phyloP scores from a whole-genome alignment of 2,888 invertebrate species.

The Phrixothrix hirtus region DNA sequence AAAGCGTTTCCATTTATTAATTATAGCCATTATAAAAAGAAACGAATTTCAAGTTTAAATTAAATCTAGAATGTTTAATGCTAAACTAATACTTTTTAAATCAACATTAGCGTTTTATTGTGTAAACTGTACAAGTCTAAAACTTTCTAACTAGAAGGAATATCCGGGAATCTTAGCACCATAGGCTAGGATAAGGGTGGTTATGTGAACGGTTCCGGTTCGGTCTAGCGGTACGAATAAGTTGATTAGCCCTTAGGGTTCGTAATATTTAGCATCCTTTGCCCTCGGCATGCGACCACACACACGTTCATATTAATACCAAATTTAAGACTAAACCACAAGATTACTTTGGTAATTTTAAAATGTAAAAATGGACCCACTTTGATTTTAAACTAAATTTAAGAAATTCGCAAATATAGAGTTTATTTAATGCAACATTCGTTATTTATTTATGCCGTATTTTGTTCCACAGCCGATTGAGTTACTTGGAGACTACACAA shows the following conservation, averaged over 20 bases:
- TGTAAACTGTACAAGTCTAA: slow-evolving; percentile 14
- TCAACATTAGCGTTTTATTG: too few species aligned
- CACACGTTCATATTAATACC: slow-evolving; percentile 14
- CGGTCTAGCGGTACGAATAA: slow-evolving; percentile 23
- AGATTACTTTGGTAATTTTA: slow-evolving; percentile 10
- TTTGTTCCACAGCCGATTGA: slow-evolving; percentile 1
- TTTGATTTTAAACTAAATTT: not conserved
- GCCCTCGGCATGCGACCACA: slow-evolving; percentile 13
- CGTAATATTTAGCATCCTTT: slow-evolving; percentile 19
- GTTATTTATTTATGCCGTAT: not conserved
- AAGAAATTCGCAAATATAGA: not conserved
- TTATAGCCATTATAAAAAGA: too few species aligned
- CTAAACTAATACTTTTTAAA: too few species aligned
- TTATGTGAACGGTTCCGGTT: slow-evolving; percentile 25
- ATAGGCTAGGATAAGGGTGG: slow-evolving; percentile 21
- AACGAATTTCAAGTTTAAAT: too few species aligned
- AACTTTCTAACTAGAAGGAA: slow-evolving; percentile 17
- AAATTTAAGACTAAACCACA: slow-evolving; percentile 2
- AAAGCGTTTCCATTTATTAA: too few species aligned
- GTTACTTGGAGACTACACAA: not conserved
- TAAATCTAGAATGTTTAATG: too few species aligned
- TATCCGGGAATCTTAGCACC: slow-evolving; percentile 18
- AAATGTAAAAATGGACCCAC: not conserved
- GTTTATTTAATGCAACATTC: not conserved
- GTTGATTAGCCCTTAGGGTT: slow-evolving; percentile 27